phyloP scores from a whole-genome alignment of 2,797 vertebrate species.

The Epinephelus malabaricus region DNA sequence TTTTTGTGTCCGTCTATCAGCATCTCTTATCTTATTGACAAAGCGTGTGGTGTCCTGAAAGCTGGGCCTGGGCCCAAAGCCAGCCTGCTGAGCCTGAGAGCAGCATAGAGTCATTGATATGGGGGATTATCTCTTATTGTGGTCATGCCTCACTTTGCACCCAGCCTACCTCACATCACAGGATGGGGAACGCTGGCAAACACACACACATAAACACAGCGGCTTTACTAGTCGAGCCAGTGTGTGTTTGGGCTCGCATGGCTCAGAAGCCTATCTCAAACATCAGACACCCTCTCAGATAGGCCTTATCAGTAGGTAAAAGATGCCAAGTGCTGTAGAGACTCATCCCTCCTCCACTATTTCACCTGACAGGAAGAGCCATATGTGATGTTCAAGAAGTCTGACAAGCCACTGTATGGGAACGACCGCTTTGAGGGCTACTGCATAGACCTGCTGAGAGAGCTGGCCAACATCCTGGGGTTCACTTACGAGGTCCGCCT shows the following conservation, averaged over 20 bases:
- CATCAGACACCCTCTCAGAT: constrained; percentile 54
- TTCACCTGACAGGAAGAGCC: constrained; percentile 92
- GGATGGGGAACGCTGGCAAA: constrained; percentile 14
- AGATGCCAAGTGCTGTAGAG: constrained; percentile 40
- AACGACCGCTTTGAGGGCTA: constrained; percentile 98
- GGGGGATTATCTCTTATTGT: constrained; percentile 81
- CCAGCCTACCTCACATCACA: constrained; percentile 55
- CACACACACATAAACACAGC: constrained; percentile 31
- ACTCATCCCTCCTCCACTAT: constrained; percentile 50
- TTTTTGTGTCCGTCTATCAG: constrained; percentile 74
- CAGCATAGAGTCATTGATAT: constrained; percentile 73
- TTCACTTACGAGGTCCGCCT: constrained; percentile 96
- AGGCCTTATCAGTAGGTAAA: constrained; percentile 54
- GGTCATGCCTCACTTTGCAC: constrained; percentile 69
- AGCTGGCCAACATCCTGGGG: constrained; percentile 95
- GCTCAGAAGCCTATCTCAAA: constrained; percentile 57
- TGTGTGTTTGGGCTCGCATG: constrained; percentile 27
- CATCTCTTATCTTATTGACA: constrained; percentile 79
- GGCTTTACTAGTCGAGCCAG: constrained; percentile 16
- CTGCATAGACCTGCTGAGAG: constrained; percentile 96
- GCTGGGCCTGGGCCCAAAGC: constrained; percentile 52
- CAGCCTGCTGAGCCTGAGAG: constrained; percentile 63
- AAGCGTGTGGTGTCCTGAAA: constrained; percentile 66
- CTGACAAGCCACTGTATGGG: constrained; percentile 96
- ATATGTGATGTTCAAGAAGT: constrained; percentile 99